Evolutionary conservation across 2,888 invertebrate genomes (phyloP), one percentile per base, ranked within the genome.

Genomic region (Marronus borbonicus): DNA sequence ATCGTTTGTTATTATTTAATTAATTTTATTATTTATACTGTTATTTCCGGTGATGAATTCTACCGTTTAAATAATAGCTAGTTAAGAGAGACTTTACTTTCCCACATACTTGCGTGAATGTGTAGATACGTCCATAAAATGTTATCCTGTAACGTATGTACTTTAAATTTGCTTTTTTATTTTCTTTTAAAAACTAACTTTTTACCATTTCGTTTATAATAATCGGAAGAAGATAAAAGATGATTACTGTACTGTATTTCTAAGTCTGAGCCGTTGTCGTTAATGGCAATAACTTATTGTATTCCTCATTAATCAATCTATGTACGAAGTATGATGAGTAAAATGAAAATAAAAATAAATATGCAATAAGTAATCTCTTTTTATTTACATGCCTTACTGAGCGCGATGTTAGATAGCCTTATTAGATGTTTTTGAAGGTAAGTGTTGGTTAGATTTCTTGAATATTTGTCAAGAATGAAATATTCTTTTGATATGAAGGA

Each of bases 261-360:
- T 86, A 87, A 87, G 87, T 87, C 87, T 87, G 87, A 87, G 84
- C 86, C 84, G 82, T 82, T 83, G 83, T 80, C 49, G 66, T 81
- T 44, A 84, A 82, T 82, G 86, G 85, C 85, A 85, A 85, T 85
- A 85, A 86, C 85, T 87, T 87, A 86, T 87, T 87, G 85, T 86
- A 86, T 86, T 86, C 86, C 86, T 85, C 86, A 86, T 86, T 44
- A 84, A 85, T 86, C 82, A 84, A 82, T 86, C 86, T 86, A 82
- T 86, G 86, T 86, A 85, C 80, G 82, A 81, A 79, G 79, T 68
- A 60, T 60, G 60, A 74, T 60, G 28, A 74, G 44, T 60, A 72
- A 72, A 72, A 69, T 78, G 49, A 79, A 79, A 44, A 44, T 44
- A 44, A 77, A 69, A 78, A 72, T 64, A 55, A 62, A 39, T 50